These are phyloP conservation scores for Acronicta psi DNA, from an alignment of 2,888 invertebrate species.

Conservation along the genomic window DNA sequence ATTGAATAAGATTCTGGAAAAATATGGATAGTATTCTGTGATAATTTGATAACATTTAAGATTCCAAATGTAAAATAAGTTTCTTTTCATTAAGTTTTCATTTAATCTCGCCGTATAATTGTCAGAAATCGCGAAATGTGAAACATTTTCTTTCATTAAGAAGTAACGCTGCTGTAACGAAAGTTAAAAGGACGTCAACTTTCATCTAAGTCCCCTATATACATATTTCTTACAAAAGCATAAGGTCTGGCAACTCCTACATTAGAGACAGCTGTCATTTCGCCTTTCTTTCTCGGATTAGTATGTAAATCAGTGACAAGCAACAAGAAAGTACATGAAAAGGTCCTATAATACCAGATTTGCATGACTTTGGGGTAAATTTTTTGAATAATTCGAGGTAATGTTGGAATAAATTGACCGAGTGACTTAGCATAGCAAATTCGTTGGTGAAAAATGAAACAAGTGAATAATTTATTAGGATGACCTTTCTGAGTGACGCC, in stretches of 20 bases:
- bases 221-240: conserved; percentile 3
- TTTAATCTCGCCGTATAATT: no score
- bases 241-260: conserved; percentile 6
- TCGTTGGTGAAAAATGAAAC: conserved; percentile 14
- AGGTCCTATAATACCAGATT: conserved; percentile 50
- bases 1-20: no score
- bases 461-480: background rate
- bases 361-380: conserved; percentile 47
- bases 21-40: no score
- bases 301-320: conserved; percentile 42
- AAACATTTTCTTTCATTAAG: no score
- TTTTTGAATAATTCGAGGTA: conserved; percentile 40
- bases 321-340: conserved; percentile 49
- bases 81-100: no score
- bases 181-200: no score
- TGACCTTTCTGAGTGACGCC: background rate
- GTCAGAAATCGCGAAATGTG: no score
- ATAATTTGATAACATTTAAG: no score
- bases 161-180: background rate
- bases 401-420: conserved; percentile 47
- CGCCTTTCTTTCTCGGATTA: conserved; percentile 37
- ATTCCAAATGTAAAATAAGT: no score
- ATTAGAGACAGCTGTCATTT: conserved; percentile 39
- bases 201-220: background rate
- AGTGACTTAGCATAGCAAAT: conserved; percentile 45